Evolutionary conservation across 2,113 vertebrate species (phyloP), one percentile per base, ranked within the genome.

Genomic region (Lepisosteus osseus): DNA sequence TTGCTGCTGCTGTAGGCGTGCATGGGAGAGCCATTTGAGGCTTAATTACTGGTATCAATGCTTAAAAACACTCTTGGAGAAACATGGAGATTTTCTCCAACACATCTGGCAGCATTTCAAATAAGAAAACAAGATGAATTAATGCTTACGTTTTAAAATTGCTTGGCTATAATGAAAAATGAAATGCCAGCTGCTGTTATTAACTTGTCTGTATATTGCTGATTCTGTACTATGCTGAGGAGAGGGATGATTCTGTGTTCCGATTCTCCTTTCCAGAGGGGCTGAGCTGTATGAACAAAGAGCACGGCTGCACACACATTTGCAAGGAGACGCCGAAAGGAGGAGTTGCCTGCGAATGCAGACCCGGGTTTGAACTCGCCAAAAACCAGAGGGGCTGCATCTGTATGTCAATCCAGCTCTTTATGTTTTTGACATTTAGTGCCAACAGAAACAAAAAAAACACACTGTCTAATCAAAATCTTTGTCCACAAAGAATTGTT

Each of bases 241-340:
- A 51, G 5, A 6, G 7, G 56, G 29, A 29, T 59, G 56, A 11
- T 14, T 14, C 13, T 59, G 3, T 12, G 3, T n/a, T 14, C 56
- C 13, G 56, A 40, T 59, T 61, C 81, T 84, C 75, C 77, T 65
- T 83, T 90, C 73, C 94, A 99, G 97, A 97, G 92, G 96, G 97
- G 73, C 90, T 98, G 91, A 98, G 92, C 92, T 99, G 97, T 85
- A 99, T 99, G 97, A 99, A 99, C 85, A 97, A 95, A 88, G 94
- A 97, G 61, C 97, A 99, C 0, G 94, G 97, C 83, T 99, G 97
- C 77, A 92, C 92, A 72, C 96, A 98, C 90, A 97, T 99, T 93
- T 99, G 97, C 91, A 95, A 94, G 86, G 96, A 99, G 88, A 93
- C 92, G 0, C 95, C 95, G 6, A 95, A 93, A 84, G 97, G 95